Conservation (phyloP, 2,888 invertebrate species). For the Antitype chi region DNA sequence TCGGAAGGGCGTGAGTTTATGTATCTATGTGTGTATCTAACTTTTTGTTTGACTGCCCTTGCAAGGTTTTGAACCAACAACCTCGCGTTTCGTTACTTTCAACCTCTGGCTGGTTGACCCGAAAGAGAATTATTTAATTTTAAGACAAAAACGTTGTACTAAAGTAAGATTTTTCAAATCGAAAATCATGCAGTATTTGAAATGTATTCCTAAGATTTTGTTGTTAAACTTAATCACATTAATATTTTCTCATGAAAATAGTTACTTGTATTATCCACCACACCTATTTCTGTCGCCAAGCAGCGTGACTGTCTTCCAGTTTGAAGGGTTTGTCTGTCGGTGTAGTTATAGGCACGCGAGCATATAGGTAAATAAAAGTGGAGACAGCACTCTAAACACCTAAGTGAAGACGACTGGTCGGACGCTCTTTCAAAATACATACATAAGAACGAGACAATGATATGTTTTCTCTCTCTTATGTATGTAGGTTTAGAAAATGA, state of each 20-base stretch:
- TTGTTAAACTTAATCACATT: slow-evolving; percentile 6
- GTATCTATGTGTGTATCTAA: neutral
- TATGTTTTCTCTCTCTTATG: too few relatives aligned
- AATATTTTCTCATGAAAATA: neutral
- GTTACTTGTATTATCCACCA: neutral
- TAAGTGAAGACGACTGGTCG: too few relatives aligned
- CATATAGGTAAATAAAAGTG: too few relatives aligned
- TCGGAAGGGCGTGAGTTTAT: too few relatives aligned
- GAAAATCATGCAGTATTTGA: slow-evolving; percentile 36
- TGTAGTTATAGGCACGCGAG: neutral
- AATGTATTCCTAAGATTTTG: slow-evolving; percentile 34
- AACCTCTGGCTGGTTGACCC: neutral
- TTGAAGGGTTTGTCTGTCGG: neutral
- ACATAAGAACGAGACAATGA: too few relatives aligned
- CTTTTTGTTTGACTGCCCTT: neutral
- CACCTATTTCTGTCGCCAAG: neutral
- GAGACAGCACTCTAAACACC: too few relatives aligned
- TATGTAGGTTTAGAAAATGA: too few relatives aligned
- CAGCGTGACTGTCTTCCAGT: neutral
- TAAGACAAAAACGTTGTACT: neutral
- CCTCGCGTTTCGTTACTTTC: neutral
- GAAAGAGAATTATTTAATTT: neutral
- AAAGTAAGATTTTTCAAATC: neutral
- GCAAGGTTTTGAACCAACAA: neutral
- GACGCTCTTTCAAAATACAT: too few relatives aligned